Evolutionary conservation across 1,140 invertebrate genomes (phyloP), one percentile per base, ranked within the genome.

Genomic region (Medauroidea extradentata): DNA sequence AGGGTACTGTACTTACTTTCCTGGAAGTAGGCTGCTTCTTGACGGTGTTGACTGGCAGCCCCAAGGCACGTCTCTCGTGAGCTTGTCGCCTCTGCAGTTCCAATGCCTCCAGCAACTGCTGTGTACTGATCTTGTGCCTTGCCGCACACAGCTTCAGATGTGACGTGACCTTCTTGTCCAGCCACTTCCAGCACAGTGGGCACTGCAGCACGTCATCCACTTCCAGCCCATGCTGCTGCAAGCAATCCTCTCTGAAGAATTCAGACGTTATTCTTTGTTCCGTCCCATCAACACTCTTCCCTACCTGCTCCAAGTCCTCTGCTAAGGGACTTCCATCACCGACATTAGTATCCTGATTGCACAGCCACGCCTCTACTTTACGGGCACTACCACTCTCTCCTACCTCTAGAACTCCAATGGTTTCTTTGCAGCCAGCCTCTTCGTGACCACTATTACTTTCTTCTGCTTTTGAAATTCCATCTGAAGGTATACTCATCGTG

Each of bases 91-190:
- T 69, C 62, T 79, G 78, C 16, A 80, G 63, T 57, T 75, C 65
- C 19, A 77, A 63, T 13, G 75, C 78, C 63, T 73, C 68, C 24
- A 80, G 66, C 19, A 80, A 66, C 52, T 75, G 70, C 54, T 73
- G 69, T 5, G 72, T 74, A 0, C 78, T 69, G 11, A 79, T 53
- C 39, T 77, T 78, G 64, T 79, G 71, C 58, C 75, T 77, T 9
- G 60, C 43, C 3, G 77, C 78, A 67, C 79, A 81, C 43, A 60
- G 69, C 65, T 81, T 81, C 54, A 75, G 70, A 61, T 81, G 79
- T n/a, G 66, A 41, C 4, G 56, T 61, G 23, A 42, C 41, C 19
- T 67, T 61, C 64, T 75, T 71, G 57, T 72, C 71, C 16, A 71
- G 69, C 16, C 53, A 62, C 67, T 75, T 78, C 51, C 76, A 74